Percentiles rank a stretch among this genome's conserved stretches.
Conservation (phyloP, 2,888 invertebrate genomes). For the Thumatha senex region DNA sequence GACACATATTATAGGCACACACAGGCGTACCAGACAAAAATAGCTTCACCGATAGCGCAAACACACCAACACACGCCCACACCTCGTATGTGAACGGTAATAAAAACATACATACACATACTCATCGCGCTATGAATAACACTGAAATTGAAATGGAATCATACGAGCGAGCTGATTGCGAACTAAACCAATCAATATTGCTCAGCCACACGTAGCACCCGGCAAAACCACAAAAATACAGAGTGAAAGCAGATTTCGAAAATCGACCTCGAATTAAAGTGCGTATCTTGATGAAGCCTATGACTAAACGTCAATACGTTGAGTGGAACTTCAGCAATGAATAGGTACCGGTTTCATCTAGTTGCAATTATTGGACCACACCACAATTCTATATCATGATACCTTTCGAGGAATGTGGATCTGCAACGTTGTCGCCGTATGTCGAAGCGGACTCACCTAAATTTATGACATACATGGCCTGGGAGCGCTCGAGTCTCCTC, state of each 20-base stretch:
- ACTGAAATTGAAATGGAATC: constrained; percentile 73
- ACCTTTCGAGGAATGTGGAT: constrained; percentile 58
- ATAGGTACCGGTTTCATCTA: constrained; percentile 64
- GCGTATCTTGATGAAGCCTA: constrained; percentile 54
- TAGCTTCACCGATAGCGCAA: constrained; percentile 79
- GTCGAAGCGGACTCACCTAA: constrained; percentile 78
- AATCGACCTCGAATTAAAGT: constrained; percentile 49
- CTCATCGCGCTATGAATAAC: constrained; percentile 69
- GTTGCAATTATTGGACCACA: constrained; percentile 68
- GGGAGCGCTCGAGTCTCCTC: constrained; percentile 80
- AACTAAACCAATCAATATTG: constrained; percentile 4
- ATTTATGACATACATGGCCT: constrained; percentile 83
- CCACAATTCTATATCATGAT: constrained; percentile 45
- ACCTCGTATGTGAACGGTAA: constrained; percentile 76
- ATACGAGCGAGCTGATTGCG: constrained; percentile 59
- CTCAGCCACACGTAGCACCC: constrained; percentile 17
- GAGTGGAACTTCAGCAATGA: constrained; percentile 45
- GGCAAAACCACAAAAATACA: constrained; percentile 26
- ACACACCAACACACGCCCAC: constrained; percentile 82
- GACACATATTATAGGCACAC: constrained; percentile 46
- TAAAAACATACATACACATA: constrained; percentile 76
- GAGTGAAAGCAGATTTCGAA: constrained; percentile 59
- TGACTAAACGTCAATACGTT: constrained; percentile 34
- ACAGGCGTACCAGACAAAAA: constrained; percentile 63
- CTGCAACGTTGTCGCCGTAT: constrained; percentile 48